Base-by-base conservation (phyloP, 2,113 vertebrate species). In the Dasyprocta punctata region DNA sequence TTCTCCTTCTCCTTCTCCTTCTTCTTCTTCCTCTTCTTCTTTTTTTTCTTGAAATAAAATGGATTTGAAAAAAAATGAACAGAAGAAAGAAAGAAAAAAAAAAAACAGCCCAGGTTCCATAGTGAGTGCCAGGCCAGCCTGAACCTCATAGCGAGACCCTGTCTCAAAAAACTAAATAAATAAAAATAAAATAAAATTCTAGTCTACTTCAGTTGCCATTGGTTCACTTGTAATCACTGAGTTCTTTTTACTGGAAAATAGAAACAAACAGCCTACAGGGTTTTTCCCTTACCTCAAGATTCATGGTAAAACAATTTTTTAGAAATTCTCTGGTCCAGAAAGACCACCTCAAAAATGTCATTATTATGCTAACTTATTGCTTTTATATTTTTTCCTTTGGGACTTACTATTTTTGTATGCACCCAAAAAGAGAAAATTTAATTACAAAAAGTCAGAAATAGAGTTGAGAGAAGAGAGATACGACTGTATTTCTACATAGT, bases 381-480 rank as follows among this genome's bases (percentile, higher is more conserved):
- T 96, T 92, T 91, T 47, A 44, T 87, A 9, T 63, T 90, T 83
- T 38, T 60, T n/a, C 63, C 77, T 80, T 78, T 78, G 28, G 13
- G n/a, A 71, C 1, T 36, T 83, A 19, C 13, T 33, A 80, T 47
- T 92, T 77, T 58, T 56, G 30, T 67, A n/a, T 63, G 28, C 17
- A 13, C 36, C 30, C 49, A 13, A 71, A 88, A 86, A 58, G 36
- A 88, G 20, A 92, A 96, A 81, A 60, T 92, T 73, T 89, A 84
- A 93, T 80, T n/a, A 49, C 41, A 71, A 28, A 67, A 60, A 58
- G 5, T 95, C 75, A 90, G 26, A 95, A 81, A 5, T 52, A 89
- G 44, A 92, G 85, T 14, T 89, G 19, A 63, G 30, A 65, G 10
- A 86, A 78, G 12, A 19, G 20, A 90, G 63, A 49, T 60, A 86